Evolutionary conservation across 2,888 invertebrate species (phyloP).

Genomic region (Petrolisthes manimaculis): DNA sequence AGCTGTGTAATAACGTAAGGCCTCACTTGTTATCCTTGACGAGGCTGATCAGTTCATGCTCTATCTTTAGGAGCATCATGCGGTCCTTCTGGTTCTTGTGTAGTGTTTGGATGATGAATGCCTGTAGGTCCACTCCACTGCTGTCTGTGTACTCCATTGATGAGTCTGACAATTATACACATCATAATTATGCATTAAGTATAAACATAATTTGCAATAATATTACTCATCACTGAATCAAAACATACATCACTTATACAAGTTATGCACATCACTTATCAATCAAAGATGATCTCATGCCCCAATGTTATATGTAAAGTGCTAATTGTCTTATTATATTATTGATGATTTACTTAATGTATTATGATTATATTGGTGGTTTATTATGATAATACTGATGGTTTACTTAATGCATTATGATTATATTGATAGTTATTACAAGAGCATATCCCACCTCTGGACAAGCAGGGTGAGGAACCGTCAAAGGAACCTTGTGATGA

Average conservation of each 20-base stretch:
- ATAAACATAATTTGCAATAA: too few species aligned
- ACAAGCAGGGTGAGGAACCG: conserved; percentile 66
- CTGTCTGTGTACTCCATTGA: conserved; percentile 66
- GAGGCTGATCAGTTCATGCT: conserved; percentile 86
- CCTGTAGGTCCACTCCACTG: conserved; percentile 82
- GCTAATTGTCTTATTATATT: too few species aligned
- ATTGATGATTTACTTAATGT: neutral
- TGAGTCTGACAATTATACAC: conserved; percentile 53
- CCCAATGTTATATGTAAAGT: too few species aligned
- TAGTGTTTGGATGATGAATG: conserved; percentile 90
- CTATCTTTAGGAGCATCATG: conserved; percentile 85
- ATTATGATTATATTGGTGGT: neutral
- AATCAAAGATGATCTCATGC: too few species aligned
- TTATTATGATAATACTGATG: too few species aligned
- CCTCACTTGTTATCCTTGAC: conserved; percentile 85
- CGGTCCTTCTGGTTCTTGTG: conserved; percentile 92
- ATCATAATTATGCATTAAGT: too few species aligned
- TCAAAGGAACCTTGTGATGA: conserved; percentile 65
- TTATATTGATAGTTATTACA: neutral
- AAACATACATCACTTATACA: too few species aligned
- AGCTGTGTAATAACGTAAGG: neutral
- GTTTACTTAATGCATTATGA: neutral
- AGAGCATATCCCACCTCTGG: conserved; percentile 65
- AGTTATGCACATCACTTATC: too few species aligned
- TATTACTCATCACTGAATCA: too few species aligned